Conservation (phyloP, 2,888 invertebrate genomes). For the Pherbina coryleti region DNA sequence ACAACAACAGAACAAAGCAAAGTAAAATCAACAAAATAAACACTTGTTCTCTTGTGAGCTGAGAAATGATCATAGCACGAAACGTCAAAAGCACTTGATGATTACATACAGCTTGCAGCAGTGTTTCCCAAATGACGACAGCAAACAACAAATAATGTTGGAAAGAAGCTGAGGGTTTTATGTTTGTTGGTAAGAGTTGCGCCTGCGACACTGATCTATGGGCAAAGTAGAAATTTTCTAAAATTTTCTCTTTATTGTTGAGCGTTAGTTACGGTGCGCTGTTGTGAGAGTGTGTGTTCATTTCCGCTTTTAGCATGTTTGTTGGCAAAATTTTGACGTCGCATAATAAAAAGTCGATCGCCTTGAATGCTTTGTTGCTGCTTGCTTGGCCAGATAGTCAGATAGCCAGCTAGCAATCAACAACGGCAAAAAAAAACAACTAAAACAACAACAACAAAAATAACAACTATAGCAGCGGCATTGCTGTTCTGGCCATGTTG, state of each 20-base stretch:
- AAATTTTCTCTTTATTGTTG: conserved; percentile 24
- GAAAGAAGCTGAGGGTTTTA: not conserved
- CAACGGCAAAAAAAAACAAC: conserved; percentile 1
- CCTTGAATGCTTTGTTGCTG: conserved; percentile 37
- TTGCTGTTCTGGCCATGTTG: not conserved
- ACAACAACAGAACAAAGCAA: not conserved
- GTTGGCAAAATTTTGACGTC: conserved; percentile 12
- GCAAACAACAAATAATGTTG: not conserved
- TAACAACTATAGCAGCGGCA: not conserved
- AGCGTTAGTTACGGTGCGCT: not conserved
- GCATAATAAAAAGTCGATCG: conserved; percentile 40
- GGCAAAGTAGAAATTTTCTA: not conserved
- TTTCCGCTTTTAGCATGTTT: conserved; percentile 35
- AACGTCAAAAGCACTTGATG: too few species aligned
- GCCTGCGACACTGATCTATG: too few species aligned
- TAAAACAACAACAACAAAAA: not conserved
- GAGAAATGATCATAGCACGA: too few species aligned
- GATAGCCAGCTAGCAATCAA: not conserved
- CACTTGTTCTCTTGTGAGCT: too few species aligned
- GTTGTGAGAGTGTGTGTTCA: conserved; percentile 21
- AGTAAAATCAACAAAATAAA: not conserved
- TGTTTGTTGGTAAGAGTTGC: not conserved
- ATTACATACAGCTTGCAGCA: too few species aligned
- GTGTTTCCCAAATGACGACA: not conserved
- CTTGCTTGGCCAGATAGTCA: too few species aligned